A percentile compares a stretch with the other conserved stretches of the same genome.
Conservation (phyloP, 2,113 vertebrate genomes). For the Bubo bubo region DNA sequence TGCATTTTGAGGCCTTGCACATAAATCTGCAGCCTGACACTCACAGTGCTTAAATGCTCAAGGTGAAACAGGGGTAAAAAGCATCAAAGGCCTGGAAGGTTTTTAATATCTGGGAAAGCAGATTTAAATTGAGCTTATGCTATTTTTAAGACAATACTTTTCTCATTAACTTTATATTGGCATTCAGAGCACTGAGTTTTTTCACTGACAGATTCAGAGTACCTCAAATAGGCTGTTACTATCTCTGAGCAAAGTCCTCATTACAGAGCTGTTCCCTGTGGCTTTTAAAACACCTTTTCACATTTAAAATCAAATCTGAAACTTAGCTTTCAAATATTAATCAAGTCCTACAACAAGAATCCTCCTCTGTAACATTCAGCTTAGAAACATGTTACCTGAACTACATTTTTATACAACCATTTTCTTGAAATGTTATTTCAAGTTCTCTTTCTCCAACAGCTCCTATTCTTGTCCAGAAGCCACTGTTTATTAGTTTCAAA, state of each 20-base stretch:
- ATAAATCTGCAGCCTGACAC: neutral
- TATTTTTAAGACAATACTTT: neutral
- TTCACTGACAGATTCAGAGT: neutral
- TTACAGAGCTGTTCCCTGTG: neutral
- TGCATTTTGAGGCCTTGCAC: neutral
- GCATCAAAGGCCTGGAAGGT: neutral
- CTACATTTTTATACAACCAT: neutral
- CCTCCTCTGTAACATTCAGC: neutral
- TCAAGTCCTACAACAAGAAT: neutral
- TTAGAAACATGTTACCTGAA: neutral
- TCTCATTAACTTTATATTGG: neutral
- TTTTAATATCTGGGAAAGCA: neutral
- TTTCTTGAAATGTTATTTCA: neutral
- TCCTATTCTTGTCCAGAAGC: neutral
- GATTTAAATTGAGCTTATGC: neutral
- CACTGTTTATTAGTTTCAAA: neutral
- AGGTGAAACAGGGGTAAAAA: rapidly evolving
- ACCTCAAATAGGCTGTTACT: neutral
- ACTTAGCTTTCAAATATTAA: neutral
- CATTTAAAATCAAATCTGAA: neutral
- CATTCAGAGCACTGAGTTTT: neutral
- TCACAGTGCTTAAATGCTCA: neutral
- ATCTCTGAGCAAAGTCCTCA: rapidly evolving
- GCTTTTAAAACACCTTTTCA: neutral
- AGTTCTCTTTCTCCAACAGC: neutral